Evolutionary conservation across 2,888 invertebrate genomes (phyloP), one percentile per base, ranked within the genome.

Genomic region (Furcula furcula): DNA sequence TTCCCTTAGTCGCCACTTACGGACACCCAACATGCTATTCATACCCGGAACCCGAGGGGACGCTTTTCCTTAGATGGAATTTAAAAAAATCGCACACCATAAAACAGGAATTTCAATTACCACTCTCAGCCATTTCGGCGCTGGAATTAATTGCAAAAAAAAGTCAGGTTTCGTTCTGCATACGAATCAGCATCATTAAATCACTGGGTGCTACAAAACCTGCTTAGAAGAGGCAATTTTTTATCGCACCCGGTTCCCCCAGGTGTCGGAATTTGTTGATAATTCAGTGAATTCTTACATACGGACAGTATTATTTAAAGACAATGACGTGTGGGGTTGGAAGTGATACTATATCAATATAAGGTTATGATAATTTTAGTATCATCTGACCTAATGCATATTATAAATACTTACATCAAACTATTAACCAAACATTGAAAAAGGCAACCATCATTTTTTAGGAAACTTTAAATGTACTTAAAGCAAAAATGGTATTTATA

Each of bases 211-310:
- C 78, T 78, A 68, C 77, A 73, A 68, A 82, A 76, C 70, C 84
- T 83, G 79, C 83, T 84, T 77, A 80, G 83, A 82, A 80, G 7
- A 83, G 32, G 74, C 79, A 75, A 83, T 84, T 82, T 80, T 83
- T 84, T 82, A 82, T 76, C 68, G 72, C 66, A 53, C 67, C 71
- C 67, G 61, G 49, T 49, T 43, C 44, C 36, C n/a, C 43, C 34
- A 33, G 33, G 39, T 38, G 28, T 49, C 39, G 39, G 38, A 50
- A 55, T 38, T 55, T 42, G 40, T 45, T 45, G 38, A 37, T 51
- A 48, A 51, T 44, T 47, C 34, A 33, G 33, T 21, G 12, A 12
- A 4, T 3, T 25, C 16, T 12, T n/a, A 15, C 16, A 26, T 34
- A 26, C 21, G n/a, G n/a, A n/a, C n/a, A n/a, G n/a, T n/a, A n/a